Percentiles rank a stretch among this genome's conserved stretches.
Evolutionary conservation across 2,888 invertebrate genomes (phyloP).

Genomic region (Oxycera nigricornis): DNA sequence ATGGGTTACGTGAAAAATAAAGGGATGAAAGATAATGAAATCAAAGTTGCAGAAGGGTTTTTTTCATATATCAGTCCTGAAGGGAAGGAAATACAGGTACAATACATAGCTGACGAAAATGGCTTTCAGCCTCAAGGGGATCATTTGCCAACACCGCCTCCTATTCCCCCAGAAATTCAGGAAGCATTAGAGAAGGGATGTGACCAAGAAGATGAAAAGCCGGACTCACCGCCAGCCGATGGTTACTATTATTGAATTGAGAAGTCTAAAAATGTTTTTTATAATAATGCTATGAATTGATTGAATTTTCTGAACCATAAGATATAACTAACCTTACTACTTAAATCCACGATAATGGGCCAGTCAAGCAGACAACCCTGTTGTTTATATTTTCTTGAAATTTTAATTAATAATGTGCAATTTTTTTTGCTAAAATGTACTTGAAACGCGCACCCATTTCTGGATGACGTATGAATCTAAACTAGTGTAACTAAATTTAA

Average conservation of each 20-base stretch:
- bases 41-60: conserved; percentile 49
- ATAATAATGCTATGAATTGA: no score
- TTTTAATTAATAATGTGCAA: no score
- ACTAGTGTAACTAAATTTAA: no score
- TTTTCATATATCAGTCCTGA: conserved; percentile 38
- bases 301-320: no score
- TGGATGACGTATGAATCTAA: no score
- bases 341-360: no score
- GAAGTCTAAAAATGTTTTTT: no score
- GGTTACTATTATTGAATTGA: conserved; percentile 28
- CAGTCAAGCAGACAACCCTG: no score
- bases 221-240: background rate
- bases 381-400: no score
- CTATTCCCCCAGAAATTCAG: conserved; percentile 77
- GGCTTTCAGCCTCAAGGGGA: conserved; percentile 61
- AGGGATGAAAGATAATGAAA: conserved; percentile 70
- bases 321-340: no score
- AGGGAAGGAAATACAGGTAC: conserved; percentile 34
- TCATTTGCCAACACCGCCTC: conserved; percentile 83
- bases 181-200: conserved; percentile 58
- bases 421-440: no score
- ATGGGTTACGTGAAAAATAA: conserved; percentile 74
- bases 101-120: conserved; percentile 39
- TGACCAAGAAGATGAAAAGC: conserved; percentile 50
- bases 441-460: no score